These are phyloP conservation scores for Aplidium turbinatum DNA, from an alignment of 23 tunicate species.

Conservation along the genomic window DNA sequence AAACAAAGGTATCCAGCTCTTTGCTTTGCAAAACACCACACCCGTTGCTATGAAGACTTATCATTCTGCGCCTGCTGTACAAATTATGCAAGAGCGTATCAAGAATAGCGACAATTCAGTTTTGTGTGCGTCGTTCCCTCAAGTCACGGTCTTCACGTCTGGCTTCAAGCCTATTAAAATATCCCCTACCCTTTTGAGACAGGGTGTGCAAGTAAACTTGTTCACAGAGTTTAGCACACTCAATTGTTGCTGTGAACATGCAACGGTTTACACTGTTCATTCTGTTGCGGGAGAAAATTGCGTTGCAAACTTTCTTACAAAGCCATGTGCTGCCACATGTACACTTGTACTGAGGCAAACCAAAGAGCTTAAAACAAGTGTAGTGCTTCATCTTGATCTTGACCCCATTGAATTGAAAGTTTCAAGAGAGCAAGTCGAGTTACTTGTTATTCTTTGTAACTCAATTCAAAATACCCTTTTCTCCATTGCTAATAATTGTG, in stretches of 20 bases:
- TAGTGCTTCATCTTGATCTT: conserved; percentile 56
- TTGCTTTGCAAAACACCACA: not conserved
- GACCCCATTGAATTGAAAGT: conserved; percentile 51
- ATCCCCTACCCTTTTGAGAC: conserved; percentile 21
- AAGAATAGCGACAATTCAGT: not conserved
- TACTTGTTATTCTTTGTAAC: conserved; percentile 14
- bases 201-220: conserved; percentile 35
- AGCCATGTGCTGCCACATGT: conserved; percentile 63
- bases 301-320: conserved; percentile 2
- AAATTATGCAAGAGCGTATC: not conserved
- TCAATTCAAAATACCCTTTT: not conserved
- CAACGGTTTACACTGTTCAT: conserved; percentile 34
- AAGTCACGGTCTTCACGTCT: conserved; percentile 28
- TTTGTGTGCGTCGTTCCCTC: conserved; percentile 31
- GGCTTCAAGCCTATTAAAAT: conserved; percentile 55
- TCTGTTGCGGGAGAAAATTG: not conserved
- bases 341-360: conserved; percentile 43
- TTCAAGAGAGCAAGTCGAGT: conserved; percentile 15
- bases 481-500: not conserved
- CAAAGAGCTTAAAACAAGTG: conserved; percentile 6
- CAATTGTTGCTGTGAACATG: conserved; percentile 52
- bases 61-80: not conserved
- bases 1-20: conserved; percentile 29
- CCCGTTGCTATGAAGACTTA: not conserved
- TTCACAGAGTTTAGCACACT: conserved; percentile 62